Percentiles rank a stretch among this genome's conserved stretches.
These are phyloP conservation scores for Glareola pratincola DNA, from an alignment of 2,113 vertebrate genomes.

Conservation along the genomic window DNA sequence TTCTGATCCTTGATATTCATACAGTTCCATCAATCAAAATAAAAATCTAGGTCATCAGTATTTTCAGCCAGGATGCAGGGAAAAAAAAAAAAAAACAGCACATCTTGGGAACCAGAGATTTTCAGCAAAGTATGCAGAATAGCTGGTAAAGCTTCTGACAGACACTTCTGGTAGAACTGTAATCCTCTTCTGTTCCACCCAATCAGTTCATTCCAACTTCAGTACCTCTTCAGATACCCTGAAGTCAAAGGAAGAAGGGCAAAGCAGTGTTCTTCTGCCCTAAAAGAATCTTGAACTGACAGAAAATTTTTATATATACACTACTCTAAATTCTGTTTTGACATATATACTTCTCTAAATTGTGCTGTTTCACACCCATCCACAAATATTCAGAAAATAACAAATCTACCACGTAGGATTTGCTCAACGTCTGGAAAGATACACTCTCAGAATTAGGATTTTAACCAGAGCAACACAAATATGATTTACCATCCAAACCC, in stretches of 20 bases:
- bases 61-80: constrained; percentile 20
- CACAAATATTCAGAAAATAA: neutral
- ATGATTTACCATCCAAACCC: neutral
- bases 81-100: neutral
- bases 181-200: neutral
- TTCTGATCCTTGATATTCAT: constrained; percentile 6
- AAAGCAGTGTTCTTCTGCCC: neutral
- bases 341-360: neutral
- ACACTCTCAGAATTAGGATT: neutral
- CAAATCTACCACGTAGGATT: neutral
- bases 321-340: neutral
- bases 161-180: neutral
- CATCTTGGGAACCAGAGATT: neutral
- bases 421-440: neutral
- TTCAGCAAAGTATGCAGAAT: neutral
- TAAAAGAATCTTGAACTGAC: neutral
- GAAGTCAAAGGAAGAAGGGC: neutral
- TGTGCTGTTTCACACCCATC: neutral
- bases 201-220: neutral
- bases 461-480: neutral
- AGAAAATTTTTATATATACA: neutral
- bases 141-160: neutral
- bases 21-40: constrained; percentile 32
- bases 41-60: constrained; percentile 47
- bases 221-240: neutral